phyloP scores from a whole-genome alignment of 2,797 vertebrate species.

The Amniataba percoides region DNA sequence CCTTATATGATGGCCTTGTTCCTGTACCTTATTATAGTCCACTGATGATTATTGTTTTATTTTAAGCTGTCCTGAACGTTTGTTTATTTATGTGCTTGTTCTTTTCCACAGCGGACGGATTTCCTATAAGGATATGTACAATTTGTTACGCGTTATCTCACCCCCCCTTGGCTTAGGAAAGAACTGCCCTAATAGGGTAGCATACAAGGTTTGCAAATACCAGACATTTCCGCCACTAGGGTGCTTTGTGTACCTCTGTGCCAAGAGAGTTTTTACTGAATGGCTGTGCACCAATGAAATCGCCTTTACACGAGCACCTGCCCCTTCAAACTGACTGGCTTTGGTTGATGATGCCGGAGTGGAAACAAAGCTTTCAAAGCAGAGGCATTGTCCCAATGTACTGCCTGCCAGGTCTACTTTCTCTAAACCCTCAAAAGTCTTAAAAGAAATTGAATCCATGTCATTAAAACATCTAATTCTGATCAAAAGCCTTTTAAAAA shows the following conservation, averaged over 20 bases:
- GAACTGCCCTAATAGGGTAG: constrained; percentile 98
- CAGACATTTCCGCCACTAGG: constrained; percentile 83
- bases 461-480: constrained; percentile 36
- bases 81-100: constrained; percentile 86
- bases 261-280: constrained; percentile 83
- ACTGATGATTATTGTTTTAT: constrained; percentile 74
- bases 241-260: constrained; percentile 83
- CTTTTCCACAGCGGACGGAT: constrained; percentile 92
- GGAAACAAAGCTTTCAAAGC: constrained; percentile 88
- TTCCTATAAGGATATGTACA: constrained; percentile 99
- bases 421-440: constrained; percentile 25
- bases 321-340: constrained; percentile 88
- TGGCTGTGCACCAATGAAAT: constrained; percentile 90
- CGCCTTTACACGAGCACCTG: constrained; percentile 84
- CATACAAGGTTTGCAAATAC: constrained; percentile 97
- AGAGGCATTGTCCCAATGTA: constrained; percentile 53
- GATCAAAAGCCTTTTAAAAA: constrained; percentile 23
- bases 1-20: constrained; percentile 40
- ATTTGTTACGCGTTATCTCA: constrained; percentile 97
- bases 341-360: constrained; percentile 84
- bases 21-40: constrained; percentile 65
- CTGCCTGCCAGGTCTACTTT: constrained; percentile 41
- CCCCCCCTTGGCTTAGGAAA: constrained; percentile 98
- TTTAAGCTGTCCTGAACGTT: constrained; percentile 79
- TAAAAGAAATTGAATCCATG: constrained; percentile 5